phyloP scores from a whole-genome alignment of 2,113 vertebrate genomes.

The Lucifuga dentata region DNA sequence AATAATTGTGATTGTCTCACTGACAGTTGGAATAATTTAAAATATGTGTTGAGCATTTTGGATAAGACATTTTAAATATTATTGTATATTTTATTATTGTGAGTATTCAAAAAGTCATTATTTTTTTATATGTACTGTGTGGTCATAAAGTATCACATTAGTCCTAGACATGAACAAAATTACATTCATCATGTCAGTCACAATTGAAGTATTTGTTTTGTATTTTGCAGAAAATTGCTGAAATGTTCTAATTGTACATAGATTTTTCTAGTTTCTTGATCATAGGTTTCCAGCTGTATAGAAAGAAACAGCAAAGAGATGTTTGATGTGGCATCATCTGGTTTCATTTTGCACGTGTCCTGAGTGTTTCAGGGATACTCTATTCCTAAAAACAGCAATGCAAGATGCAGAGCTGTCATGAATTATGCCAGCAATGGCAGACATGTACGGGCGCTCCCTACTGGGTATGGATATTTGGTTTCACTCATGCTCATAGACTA shows the following conservation, averaged over 20 bases:
- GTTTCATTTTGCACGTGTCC: constrained; percentile 65
- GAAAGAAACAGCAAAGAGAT: constrained; percentile 45
- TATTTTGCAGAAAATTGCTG: not conserved
- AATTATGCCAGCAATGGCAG: constrained; percentile 77
- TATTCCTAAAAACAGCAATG: constrained; percentile 77
- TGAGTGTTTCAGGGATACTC: constrained; percentile 64
- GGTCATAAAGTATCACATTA: constrained; percentile 20
- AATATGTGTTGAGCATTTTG: not conserved
- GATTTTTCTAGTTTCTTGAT: constrained; percentile 1
- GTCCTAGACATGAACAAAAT: constrained; percentile 34
- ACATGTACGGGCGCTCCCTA: constrained; percentile 69
- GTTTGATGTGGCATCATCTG: constrained; percentile 58
- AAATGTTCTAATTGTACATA: not conserved
- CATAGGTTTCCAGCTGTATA: constrained; percentile 27
- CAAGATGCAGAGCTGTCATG: constrained; percentile 70
- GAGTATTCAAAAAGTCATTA: not conserved
- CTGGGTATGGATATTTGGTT: constrained; percentile 63
- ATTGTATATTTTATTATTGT: constrained; percentile 2
- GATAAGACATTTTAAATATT: not conserved
- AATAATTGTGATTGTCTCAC: too few species aligned
- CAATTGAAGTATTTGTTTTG: not conserved
- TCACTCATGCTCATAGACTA: constrained; percentile 68
- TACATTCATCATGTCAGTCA: not conserved
- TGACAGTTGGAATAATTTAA: too few species aligned
- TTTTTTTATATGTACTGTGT: not conserved